Percentiles rank a stretch among this genome's conserved stretches.
phyloP scores from a whole-genome alignment of 2,113 vertebrate species.

The Odontophorus gujanensis region DNA sequence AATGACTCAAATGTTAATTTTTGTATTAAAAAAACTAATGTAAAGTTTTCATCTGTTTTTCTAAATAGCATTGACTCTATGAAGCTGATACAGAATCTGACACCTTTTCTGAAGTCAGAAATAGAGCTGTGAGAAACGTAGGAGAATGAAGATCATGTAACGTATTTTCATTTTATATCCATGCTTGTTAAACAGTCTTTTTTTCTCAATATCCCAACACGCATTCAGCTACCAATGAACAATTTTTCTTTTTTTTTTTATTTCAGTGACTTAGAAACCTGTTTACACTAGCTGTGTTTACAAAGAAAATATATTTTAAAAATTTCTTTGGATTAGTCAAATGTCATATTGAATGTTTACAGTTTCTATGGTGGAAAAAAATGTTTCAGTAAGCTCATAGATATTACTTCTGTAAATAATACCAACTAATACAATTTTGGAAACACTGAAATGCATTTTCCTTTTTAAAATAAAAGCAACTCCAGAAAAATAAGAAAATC shows the following conservation, averaged over 20 bases:
- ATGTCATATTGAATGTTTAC: neutral
- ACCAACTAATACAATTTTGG: neutral
- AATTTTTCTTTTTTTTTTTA: neutral
- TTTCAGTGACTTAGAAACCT: neutral
- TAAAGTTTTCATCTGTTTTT: neutral
- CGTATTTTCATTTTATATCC: neutral
- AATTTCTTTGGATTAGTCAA: neutral
- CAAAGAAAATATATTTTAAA: neutral
- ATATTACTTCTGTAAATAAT: neutral
- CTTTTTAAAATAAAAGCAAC: neutral
- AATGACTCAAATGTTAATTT: neutral
- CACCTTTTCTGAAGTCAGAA: neutral
- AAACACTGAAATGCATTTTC: neutral
- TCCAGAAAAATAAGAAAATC: neutral
- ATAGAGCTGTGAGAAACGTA: neutral
- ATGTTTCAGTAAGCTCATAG: neutral
- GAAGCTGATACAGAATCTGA: neutral
- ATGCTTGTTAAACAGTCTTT: neutral
- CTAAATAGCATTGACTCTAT: neutral
- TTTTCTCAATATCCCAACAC: neutral
- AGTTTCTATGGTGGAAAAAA: neutral
- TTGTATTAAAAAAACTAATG: neutral
- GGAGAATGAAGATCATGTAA: neutral
- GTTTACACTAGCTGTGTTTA: neutral
- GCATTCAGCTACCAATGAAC: neutral